phyloP scores from a whole-genome alignment of 2,888 invertebrate species.

The Melinaea menophilus region DNA sequence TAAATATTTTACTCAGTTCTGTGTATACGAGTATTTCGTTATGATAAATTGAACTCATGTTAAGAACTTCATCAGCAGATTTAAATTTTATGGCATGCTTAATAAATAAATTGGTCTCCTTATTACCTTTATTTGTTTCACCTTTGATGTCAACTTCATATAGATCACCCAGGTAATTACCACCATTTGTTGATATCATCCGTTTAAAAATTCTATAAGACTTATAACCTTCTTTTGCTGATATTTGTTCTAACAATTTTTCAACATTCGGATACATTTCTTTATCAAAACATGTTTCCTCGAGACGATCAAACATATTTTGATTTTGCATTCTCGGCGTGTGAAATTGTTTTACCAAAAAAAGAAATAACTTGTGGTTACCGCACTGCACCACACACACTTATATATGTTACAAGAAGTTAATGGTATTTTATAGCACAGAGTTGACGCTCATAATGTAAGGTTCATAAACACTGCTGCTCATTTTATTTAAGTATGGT shows the following conservation, averaged over 20 bases:
- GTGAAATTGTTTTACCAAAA: too few relatives aligned
- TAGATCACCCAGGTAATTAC: slow-evolving; percentile 46
- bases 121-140: slow-evolving; percentile 39
- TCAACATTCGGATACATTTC: slow-evolving; percentile 30
- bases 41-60: slow-evolving; percentile 37
- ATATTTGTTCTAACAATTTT: slow-evolving; percentile 37
- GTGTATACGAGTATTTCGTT: slow-evolving; percentile 44
- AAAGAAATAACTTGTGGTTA: too few relatives aligned
- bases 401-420: too few relatives aligned
- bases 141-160: slow-evolving; percentile 49
- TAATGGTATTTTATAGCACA: too few relatives aligned
- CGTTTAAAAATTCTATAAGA: slow-evolving; percentile 35
- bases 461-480: too few relatives aligned
- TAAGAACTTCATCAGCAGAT: slow-evolving; percentile 30
- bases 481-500: too few relatives aligned
- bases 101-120: slow-evolving; percentile 48
- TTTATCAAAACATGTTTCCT: neutral
- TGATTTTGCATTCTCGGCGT: too few relatives aligned
- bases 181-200: slow-evolving; percentile 42
- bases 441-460: too few relatives aligned
- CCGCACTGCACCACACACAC: too few relatives aligned
- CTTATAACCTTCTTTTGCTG: slow-evolving; percentile 37
- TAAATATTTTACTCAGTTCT: slow-evolving; percentile 37
- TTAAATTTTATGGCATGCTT: slow-evolving; percentile 40
- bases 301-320: too few relatives aligned